Base-by-base conservation (phyloP, 2,888 invertebrate genomes). In the Drosophila barbarae region DNA sequence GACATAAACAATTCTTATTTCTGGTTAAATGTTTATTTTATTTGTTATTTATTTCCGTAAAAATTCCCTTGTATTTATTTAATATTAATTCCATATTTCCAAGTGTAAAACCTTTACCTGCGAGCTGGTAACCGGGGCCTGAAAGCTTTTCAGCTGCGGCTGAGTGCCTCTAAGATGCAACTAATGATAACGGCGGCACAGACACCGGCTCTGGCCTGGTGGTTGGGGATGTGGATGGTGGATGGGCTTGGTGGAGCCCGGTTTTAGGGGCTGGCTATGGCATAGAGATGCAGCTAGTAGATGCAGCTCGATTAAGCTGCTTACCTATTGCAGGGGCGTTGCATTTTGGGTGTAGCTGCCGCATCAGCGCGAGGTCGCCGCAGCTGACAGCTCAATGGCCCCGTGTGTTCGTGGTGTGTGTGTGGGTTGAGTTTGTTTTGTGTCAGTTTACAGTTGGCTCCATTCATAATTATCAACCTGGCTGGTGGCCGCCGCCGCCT, bases 131-230 rank as follows among this genome's bases (percentile, higher is more conserved):
- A 36, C 49, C 44, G 21, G 23, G 34, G 28, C 30, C 65, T 77
- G 79, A 74, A 82, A 75, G 85, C 85, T 77, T 82, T 84, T 81
- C 80, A 72, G 77, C 75, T 72, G 71, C 77, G 73, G 72, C 74
- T 85, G 85, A 82, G 85, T 82, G 81, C 85, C 84, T 80, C 85
- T 82, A 85, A 85, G 81, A 82, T 82, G 85, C 85, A 85, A 80
- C 85, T 83, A 82, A 83, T 85, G 81, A 82, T 82, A 82, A 82
- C 76, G 79, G 70, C 54, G 54, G 66, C 64, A 41, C 65, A 66
- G 64, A 54, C 53, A 65, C 65, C 38, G 53, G 38, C 59, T 38
- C 8, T 18, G 44, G 30, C 34, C 35, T 9, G 34, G 35, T 61
- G 49, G 41, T 50, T 41, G 39, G 39, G 64, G n/a, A 36, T 13